A percentile compares a stretch with the other conserved stretches of the same genome.
Conservation (phyloP, 2,113 vertebrate genomes). For the Stigmatopora argus region DNA sequence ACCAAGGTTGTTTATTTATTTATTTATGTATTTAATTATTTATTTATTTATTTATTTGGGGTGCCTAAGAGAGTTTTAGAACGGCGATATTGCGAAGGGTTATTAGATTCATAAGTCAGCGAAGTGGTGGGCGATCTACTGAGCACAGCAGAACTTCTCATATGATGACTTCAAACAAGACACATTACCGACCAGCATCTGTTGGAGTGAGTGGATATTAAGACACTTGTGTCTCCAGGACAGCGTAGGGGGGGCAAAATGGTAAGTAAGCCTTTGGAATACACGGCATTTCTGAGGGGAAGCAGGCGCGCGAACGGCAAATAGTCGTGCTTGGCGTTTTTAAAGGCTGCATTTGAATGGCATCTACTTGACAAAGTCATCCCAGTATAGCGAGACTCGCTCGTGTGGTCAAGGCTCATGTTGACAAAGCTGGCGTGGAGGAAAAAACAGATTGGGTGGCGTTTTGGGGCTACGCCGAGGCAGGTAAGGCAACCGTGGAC, state of each 20-base stretch:
- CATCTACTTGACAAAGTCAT: conserved; percentile 64
- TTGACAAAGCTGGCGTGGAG: conserved; percentile 52
- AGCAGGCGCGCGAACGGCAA: conserved; percentile 16
- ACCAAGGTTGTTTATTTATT: conserved; percentile 71
- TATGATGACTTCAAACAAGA: conserved; percentile 99
- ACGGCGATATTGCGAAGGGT: conserved; percentile 98
- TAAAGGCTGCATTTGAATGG: conserved; percentile 56
- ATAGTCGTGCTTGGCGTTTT: conserved; percentile 64
- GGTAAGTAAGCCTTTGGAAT: conserved; percentile 79
- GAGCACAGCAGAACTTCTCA: conserved; percentile 99
- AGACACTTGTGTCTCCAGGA: conserved; percentile 97
- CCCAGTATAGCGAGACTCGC: conserved; percentile 36
- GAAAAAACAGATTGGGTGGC: conserved; percentile 49
- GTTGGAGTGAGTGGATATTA: conserved; percentile 99
- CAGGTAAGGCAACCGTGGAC: conserved; percentile 49
- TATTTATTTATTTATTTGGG: conserved; percentile 43
- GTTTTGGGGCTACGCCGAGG: conserved; percentile 57
- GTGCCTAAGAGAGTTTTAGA: conserved; percentile 87
- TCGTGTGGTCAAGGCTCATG: conserved; percentile 60
- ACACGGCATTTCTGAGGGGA: conserved; percentile 54
- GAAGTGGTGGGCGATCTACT: conserved; percentile 99
- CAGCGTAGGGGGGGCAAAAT: conserved; percentile 86
- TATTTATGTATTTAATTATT: not conserved
- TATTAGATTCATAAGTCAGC: conserved; percentile 99
- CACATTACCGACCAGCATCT: conserved; percentile 99